These are phyloP conservation scores for Cladorhizidae sp. DNA, from an alignment of 37 sponge, comb jelly and placozoan genomes.

Conservation along the genomic window DNA sequence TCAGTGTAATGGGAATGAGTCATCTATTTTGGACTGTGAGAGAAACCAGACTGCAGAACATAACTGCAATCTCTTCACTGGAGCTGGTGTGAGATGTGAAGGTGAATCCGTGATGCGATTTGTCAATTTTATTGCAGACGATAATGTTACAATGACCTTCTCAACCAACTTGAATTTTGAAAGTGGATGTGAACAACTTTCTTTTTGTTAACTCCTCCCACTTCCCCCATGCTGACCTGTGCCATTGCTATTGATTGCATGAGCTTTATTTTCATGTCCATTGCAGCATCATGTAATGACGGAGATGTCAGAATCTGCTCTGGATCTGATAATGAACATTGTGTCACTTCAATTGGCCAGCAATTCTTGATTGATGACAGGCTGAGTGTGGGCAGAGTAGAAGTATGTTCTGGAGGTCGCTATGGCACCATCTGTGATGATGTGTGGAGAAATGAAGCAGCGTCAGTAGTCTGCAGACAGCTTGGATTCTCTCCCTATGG, in stretches of 20 bases:
- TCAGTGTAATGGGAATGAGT: constrained; percentile 44
- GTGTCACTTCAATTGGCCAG: background rate
- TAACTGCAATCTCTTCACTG: constrained; percentile 17
- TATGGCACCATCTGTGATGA: constrained; percentile 45
- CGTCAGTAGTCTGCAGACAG: constrained; percentile 39
- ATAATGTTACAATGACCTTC: too few relatives aligned
- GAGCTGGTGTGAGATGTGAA: constrained; percentile 50
- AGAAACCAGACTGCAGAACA: constrained; percentile 9
- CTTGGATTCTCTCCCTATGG: constrained; percentile 47
- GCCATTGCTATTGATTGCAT: too few relatives aligned
- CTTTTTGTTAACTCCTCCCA: too few relatives aligned
- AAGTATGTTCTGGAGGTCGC: constrained; percentile 33
- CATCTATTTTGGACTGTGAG: constrained; percentile 30
- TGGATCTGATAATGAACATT: constrained; percentile 2
- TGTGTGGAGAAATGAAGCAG: constrained; percentile 27
- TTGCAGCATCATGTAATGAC: too few relatives aligned
- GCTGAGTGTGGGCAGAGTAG: constrained; percentile 47
- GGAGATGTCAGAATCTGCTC: constrained; percentile 16
- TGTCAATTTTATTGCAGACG: too few relatives aligned
- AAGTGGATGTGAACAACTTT: background rate
- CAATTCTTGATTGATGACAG: constrained; percentile 18
- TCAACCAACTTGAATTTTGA: too few relatives aligned
- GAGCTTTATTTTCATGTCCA: too few relatives aligned
- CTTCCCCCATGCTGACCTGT: too few relatives aligned
- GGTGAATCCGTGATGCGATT: background rate